phyloP scores from a whole-genome alignment of 2,113 vertebrate species.

The Apeltes quadracus region DNA sequence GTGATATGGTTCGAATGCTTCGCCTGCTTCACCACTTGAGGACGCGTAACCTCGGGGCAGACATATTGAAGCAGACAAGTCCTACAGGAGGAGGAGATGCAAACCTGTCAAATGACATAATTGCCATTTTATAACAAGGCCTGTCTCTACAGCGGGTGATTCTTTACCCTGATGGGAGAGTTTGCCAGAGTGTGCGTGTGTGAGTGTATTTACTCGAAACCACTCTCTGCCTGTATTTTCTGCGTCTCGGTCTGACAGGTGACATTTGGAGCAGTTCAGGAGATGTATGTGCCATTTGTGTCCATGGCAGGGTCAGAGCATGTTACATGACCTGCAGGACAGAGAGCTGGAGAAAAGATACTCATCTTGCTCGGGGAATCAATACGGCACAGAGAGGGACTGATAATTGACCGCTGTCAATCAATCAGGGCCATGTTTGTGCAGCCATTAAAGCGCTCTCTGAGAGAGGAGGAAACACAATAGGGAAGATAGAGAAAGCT shows the following conservation, averaged over 20 bases:
- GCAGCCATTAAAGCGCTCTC: conserved; percentile 53
- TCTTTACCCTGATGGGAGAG: conserved; percentile 36
- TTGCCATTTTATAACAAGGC: conserved; percentile 56
- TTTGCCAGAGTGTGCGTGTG: conserved; percentile 40
- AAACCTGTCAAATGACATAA: conserved; percentile 62
- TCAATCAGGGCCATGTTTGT: conserved; percentile 66
- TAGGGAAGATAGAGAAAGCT: neutral
- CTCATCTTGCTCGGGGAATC: conserved; percentile 67
- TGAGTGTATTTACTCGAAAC: conserved; percentile 60
- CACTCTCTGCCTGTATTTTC: conserved; percentile 25
- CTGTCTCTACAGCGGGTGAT: conserved; percentile 37
- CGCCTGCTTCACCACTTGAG: conserved; percentile 28
- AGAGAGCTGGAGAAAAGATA: conserved; percentile 67
- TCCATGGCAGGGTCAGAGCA: conserved; percentile 74
- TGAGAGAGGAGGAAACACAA: conserved; percentile 10
- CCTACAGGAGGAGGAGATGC: conserved; percentile 32
- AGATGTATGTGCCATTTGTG: conserved; percentile 80
- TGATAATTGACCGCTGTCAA: conserved; percentile 78
- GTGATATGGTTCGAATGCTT: conserved; percentile 37
- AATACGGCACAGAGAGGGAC: conserved; percentile 68
- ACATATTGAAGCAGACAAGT: conserved; percentile 15
- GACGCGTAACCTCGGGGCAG: conserved; percentile 36
- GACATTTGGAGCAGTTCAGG: conserved; percentile 74
- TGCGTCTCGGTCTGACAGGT: conserved; percentile 67
- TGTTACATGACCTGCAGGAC: conserved; percentile 76